These are phyloP conservation scores for Prosopocoilus inquinatus DNA, from an alignment of 2,888 invertebrate species.

Conservation along the genomic window DNA sequence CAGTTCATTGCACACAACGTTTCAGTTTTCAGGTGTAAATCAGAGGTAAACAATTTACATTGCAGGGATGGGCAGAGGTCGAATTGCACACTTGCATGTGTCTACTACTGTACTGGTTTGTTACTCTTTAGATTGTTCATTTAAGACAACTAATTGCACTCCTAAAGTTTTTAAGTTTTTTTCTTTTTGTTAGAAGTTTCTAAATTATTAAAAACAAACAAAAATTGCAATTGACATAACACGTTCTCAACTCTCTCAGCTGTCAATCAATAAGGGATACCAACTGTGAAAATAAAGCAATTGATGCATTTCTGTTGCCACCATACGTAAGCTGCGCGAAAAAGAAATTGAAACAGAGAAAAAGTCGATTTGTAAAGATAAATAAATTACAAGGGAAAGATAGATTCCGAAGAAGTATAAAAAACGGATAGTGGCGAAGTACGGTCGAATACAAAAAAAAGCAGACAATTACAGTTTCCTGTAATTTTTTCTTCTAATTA, in stretches of 20 bases:
- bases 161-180: neutral
- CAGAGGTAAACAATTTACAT: constrained; percentile 19
- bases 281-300: too few species aligned
- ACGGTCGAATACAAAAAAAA: too few species aligned
- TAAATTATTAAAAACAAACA: constrained; percentile 8
- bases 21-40: neutral
- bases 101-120: neutral
- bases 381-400: too few species aligned
- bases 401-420: too few species aligned
- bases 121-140: neutral
- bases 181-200: neutral
- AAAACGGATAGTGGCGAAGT: too few species aligned
- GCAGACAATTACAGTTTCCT: too few species aligned
- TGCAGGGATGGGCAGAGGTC: constrained; percentile 28
- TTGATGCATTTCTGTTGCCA: too few species aligned
- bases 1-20: neutral
- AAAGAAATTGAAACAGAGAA: too few species aligned
- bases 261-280: neutral
- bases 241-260: constrained; percentile 7
- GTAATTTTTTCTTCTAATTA: too few species aligned
- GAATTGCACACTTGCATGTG: constrained; percentile 3
- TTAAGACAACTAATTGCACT: constrained; percentile 1
- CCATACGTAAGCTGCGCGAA: too few species aligned
- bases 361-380: too few species aligned
- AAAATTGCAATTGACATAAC: constrained; percentile 22